Evolutionary conservation across 1,140 invertebrate species (phyloP).

Genomic region (Conus betulinus): DNA sequence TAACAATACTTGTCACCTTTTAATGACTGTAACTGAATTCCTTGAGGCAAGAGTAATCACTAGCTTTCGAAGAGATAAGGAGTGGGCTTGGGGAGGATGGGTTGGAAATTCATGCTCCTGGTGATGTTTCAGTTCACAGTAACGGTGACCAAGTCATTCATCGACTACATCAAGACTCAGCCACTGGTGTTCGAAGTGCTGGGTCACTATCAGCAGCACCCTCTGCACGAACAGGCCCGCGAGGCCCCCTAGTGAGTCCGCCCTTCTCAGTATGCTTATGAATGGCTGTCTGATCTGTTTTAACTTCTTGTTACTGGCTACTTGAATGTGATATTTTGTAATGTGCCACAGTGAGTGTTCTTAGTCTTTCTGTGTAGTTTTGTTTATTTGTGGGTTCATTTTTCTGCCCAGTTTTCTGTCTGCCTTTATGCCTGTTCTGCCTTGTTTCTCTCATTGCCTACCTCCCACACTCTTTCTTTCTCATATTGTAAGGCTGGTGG

Average conservation of each 20-base stretch:
- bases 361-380: neutral
- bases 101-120: conserved; percentile 35
- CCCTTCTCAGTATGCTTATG: neutral
- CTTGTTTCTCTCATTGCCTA: too few species aligned
- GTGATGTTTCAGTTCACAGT: conserved; percentile 89
- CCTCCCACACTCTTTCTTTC: too few species aligned
- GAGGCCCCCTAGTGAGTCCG: conserved; percentile 62
- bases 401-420: too few species aligned
- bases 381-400: too few species aligned
- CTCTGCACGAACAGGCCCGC: conserved; percentile 74
- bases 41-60: too few species aligned
- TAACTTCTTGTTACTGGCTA: neutral
- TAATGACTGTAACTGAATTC: too few species aligned
- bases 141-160: conserved; percentile 95
- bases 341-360: neutral
- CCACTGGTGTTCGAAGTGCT: conserved; percentile 99
- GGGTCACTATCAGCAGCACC: conserved; percentile 97
- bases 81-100: too few species aligned
- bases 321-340: too few species aligned
- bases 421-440: too few species aligned
- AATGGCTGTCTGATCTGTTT: neutral
- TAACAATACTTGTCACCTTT: too few species aligned
- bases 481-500: too few species aligned
- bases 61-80: too few species aligned
- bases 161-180: conserved; percentile 97